A percentile compares a stretch with the other conserved stretches of the same genome.
Evolutionary conservation across 2,797 vertebrate genomes (phyloP).

Genomic region (Octomys mimax): DNA sequence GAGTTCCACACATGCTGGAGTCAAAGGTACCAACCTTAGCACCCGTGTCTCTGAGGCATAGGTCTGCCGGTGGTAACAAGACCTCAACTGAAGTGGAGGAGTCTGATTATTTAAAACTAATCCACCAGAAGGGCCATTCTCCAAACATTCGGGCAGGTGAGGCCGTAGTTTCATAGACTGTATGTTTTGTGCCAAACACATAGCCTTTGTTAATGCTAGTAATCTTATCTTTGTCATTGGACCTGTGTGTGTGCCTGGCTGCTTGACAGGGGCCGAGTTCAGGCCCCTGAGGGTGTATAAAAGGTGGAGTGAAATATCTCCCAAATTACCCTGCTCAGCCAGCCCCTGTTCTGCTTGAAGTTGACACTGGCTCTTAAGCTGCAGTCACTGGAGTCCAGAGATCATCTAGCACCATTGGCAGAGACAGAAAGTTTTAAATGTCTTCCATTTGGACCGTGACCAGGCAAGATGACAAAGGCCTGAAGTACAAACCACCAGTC

Average conservation of each 20-base stretch:
- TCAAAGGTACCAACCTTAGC: background rate
- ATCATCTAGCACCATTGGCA: background rate
- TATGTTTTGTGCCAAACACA: slow-evolving; percentile 30
- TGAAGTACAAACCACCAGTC: slow-evolving; percentile 26
- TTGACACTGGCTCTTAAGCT: background rate
- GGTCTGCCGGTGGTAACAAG: background rate
- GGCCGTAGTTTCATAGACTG: slow-evolving; percentile 6
- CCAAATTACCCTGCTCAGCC: background rate
- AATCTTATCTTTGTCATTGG: background rate
- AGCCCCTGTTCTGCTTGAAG: background rate
- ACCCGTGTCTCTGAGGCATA: background rate
- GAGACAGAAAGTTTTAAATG: slow-evolving; percentile 65
- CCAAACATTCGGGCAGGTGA: slow-evolving; percentile 22
- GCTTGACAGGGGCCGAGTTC: slow-evolving; percentile 10
- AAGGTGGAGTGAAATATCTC: background rate
- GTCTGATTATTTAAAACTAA: background rate
- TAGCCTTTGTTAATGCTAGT: background rate
- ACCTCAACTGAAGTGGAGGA: background rate
- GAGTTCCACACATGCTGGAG: background rate
- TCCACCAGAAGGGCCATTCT: slow-evolving; percentile 1
- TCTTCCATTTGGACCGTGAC: slow-evolving; percentile 52
- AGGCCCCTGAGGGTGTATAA: background rate
- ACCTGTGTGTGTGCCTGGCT: background rate
- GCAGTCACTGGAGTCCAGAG: background rate
- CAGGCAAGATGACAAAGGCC: slow-evolving; percentile 62